Evolutionary conservation across 2,113 vertebrate genomes (phyloP), one percentile per base, ranked within the genome.

Genomic region (Apodemus sylvaticus): DNA sequence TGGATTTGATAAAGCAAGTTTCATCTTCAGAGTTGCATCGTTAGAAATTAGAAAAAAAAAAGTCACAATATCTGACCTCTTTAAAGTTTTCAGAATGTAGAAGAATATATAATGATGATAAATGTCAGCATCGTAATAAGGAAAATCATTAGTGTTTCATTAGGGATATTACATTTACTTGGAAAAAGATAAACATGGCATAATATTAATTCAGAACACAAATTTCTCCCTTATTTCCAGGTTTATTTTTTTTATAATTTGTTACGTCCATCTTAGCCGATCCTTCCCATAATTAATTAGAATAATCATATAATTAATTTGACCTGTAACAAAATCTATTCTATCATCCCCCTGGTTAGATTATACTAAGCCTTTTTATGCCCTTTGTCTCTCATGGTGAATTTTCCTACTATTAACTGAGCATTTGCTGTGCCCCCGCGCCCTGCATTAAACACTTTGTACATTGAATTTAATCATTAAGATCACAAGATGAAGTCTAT

Each of bases 131-230:
- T 17, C 13, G 6, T 58, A n/a, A 51, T 81, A 87, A 77, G 86
- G n/a, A 26, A 92, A 90, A 86, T 87, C 74, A 76, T 95, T 94
- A 79, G 11, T 3, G 24, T 74, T 91, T 48, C 64, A 90, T 90
- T 90, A 62, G 19, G 55, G 73, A 53, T n/a, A 82, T 82, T 83
- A 1, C 34, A 90, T 66, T 96, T 86, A 64, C 29, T 88, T 42
- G 39, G 48, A 55, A 78, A 86, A 77, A 77, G 13, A 71, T 36
- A 13, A 48, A 48, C 53, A 45, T 45, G 51, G 3, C 26, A 55
- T 19, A 94, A 5, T 82, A 39, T 58, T 34, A 95, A 53, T 78
- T 34, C 7, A 51, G 79, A 64, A 4, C 34, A 78, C 34, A 87
- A 70, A 86, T 82, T 9, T 92, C 66, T 82, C 58, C 7, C 5